Evolutionary conservation across 2,888 invertebrate species (phyloP).

Genomic region (Agriotes lineatus): DNA sequence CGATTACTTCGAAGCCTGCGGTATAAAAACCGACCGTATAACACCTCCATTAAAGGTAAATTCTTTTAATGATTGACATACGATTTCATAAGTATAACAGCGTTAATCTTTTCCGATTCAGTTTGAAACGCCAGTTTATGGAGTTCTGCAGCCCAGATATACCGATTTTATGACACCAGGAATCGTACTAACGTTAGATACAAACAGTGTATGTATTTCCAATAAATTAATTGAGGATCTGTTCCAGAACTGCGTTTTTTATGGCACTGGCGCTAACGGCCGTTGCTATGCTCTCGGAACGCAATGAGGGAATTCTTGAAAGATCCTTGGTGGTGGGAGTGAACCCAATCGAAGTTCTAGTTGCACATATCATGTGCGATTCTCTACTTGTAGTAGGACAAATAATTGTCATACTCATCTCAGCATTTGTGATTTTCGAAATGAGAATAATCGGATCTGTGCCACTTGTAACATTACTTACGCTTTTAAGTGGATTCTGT

Average conservation of each 20-base stretch:
- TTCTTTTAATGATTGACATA: no score
- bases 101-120: no score
- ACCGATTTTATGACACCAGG: slow-evolving; percentile 97
- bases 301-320: slow-evolving; percentile 91
- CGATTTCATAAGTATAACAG: no score
- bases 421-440: slow-evolving; percentile 82
- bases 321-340: slow-evolving; percentile 89
- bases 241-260: slow-evolving; percentile 88
- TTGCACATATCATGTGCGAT: slow-evolving; percentile 89
- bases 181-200: slow-evolving; percentile 81
- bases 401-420: slow-evolving; percentile 80
- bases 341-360: slow-evolving; percentile 84
- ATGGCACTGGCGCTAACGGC: slow-evolving; percentile 93
- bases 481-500: slow-evolving; percentile 86
- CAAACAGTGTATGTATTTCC: not conserved
- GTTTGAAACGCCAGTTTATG: slow-evolving; percentile 82
- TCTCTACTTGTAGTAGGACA: slow-evolving; percentile 90
- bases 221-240: no score
- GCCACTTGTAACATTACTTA: slow-evolving; percentile 79
- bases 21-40: no score
- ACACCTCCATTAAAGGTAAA: no score
- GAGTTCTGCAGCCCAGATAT: slow-evolving; percentile 82
- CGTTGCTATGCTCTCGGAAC: slow-evolving; percentile 88
- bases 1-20: no score
- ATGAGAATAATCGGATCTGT: slow-evolving; percentile 84